Conservation (phyloP, 2,797 vertebrate species). For the Sebastes wilsoni region DNA sequence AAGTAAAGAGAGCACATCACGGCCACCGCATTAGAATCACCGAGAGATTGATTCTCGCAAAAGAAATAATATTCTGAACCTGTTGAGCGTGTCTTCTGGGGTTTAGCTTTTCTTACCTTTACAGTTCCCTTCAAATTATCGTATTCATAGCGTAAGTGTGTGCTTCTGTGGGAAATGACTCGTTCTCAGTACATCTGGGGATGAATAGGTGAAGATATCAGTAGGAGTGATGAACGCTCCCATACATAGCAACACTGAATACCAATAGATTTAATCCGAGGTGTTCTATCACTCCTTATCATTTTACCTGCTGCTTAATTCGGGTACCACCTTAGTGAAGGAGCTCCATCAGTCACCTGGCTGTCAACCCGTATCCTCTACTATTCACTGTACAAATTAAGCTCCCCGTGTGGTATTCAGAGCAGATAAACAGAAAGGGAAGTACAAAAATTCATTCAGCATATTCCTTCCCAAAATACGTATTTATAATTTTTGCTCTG, state of each 20-base stretch:
- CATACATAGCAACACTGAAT: not conserved
- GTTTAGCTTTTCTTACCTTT: not conserved
- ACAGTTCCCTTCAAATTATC: not conserved
- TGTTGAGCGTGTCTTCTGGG: constrained; percentile 2
- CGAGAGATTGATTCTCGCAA: not conserved
- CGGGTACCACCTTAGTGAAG: not conserved
- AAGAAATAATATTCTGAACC: not conserved
- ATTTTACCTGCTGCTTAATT: not conserved
- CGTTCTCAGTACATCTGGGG: not conserved
- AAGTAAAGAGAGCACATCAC: not conserved
- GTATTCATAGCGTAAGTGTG: not conserved
- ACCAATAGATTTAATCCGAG: not conserved
- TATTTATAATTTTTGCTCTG: not conserved
- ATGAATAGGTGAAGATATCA: not conserved
- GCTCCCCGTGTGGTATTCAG: not conserved
- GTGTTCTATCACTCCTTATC: constrained; percentile 21
- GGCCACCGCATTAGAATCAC: not conserved
- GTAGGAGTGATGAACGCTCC: constrained; percentile 9
- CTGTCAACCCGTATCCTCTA: not conserved
- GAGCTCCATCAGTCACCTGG: not conserved
- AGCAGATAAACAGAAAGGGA: not conserved
- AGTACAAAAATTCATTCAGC: not conserved
- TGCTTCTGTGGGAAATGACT: constrained; percentile 7
- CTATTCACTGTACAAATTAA: not conserved
- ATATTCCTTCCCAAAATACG: not conserved